These are phyloP conservation scores for Neoniphon sammara DNA, from an alignment of 2,797 vertebrate genomes.

Conservation along the genomic window DNA sequence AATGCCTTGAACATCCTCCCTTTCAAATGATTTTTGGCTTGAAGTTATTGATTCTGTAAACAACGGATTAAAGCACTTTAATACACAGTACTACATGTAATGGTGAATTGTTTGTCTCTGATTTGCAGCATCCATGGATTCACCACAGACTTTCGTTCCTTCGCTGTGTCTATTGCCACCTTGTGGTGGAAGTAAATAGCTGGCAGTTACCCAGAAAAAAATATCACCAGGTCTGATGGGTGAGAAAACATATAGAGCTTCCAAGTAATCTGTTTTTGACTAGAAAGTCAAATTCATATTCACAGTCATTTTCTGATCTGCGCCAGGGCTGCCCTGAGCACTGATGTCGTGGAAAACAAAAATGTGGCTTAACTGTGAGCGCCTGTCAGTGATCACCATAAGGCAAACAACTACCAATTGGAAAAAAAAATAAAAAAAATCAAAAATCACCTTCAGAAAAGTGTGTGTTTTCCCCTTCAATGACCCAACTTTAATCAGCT, in stretches of 20 bases:
- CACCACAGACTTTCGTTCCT: background rate
- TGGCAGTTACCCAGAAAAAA: background rate
- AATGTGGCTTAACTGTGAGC: too few species aligned
- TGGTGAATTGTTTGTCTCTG: conserved; percentile 6
- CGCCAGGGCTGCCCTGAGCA: too few species aligned
- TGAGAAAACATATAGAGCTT: too few species aligned
- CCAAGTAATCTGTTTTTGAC: background rate
- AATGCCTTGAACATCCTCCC: background rate
- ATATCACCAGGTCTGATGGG: background rate
- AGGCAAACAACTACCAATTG: too few species aligned
- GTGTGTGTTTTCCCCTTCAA: too few species aligned
- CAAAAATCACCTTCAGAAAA: too few species aligned
- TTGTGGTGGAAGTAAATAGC: conserved; percentile 13
- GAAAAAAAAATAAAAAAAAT: too few species aligned
- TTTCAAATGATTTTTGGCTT: conserved; percentile 17
- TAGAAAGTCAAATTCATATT: background rate
- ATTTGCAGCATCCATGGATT: background rate
- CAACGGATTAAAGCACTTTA: conserved; percentile 42
- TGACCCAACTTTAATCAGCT: too few species aligned
- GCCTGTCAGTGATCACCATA: too few species aligned
- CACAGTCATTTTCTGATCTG: background rate
- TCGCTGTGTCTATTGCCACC: conserved; percentile 14
- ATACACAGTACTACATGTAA: conserved; percentile 11
- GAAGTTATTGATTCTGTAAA: conserved; percentile 33
- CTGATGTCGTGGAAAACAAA: too few species aligned